These are phyloP conservation scores for Hydrocynus forskahlii DNA, from an alignment of 2,797 vertebrate genomes.

Conservation along the genomic window DNA sequence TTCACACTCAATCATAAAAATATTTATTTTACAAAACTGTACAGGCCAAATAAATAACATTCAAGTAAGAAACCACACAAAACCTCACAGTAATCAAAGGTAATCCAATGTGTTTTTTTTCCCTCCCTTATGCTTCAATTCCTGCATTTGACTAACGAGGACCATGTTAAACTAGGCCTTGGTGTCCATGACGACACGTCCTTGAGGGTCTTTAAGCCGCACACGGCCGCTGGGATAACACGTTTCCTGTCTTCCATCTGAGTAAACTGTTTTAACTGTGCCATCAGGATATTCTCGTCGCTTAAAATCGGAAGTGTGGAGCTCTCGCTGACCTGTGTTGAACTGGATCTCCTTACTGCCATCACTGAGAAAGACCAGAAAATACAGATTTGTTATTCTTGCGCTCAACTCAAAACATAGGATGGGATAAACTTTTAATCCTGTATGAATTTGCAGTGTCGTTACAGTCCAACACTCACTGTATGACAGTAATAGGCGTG, in stretches of 20 bases:
- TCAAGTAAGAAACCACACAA: constrained; percentile 62
- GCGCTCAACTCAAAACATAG: background rate
- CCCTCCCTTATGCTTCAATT: background rate
- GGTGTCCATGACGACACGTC: constrained; percentile 87
- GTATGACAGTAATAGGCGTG: too few relatives aligned
- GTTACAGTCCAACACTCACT: too few relatives aligned
- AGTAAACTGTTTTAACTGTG: constrained; percentile 91
- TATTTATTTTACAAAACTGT: constrained; percentile 69
- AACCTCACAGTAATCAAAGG: background rate
- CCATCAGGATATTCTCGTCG: constrained; percentile 94
- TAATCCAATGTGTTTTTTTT: background rate
- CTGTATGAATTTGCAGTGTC: too few relatives aligned
- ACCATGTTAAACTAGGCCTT: constrained; percentile 55
- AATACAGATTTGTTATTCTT: background rate
- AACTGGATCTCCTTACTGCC: constrained; percentile 93
- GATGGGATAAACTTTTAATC: background rate
- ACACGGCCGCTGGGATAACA: constrained; percentile 88
- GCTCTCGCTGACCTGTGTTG: constrained; percentile 91
- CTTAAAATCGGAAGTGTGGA: constrained; percentile 90
- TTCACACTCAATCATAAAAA: constrained; percentile 14
- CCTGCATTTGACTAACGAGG: background rate
- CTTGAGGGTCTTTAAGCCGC: constrained; percentile 90
- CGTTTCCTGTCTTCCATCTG: constrained; percentile 91
- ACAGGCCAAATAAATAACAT: constrained; percentile 72
- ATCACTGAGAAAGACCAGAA: constrained; percentile 74